phyloP scores from a whole-genome alignment of 2,797 vertebrate genomes.

The Propithecus deckenii region DNA sequence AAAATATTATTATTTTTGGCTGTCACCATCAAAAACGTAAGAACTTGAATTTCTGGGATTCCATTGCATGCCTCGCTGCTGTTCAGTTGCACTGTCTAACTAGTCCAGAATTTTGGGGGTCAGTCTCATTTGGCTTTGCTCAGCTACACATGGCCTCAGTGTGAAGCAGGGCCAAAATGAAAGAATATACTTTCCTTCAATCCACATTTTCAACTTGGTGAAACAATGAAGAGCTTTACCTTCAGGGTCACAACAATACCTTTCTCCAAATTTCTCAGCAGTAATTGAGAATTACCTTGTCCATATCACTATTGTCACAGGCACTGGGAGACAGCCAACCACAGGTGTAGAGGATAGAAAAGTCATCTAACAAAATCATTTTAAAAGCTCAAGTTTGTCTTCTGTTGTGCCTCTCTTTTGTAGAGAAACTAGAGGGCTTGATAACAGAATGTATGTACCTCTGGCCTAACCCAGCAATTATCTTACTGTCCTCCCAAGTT shows the following conservation, averaged over 20 bases:
- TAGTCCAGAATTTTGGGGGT: not conserved
- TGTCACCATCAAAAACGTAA: slow-evolving; percentile 24
- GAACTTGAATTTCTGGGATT: slow-evolving; percentile 26
- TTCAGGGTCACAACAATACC: not conserved
- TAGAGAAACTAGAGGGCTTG: not conserved
- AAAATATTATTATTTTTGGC: not conserved
- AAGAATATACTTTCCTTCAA: not conserved
- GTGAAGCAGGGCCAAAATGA: not conserved
- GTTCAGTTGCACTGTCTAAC: not conserved
- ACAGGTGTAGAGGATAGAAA: not conserved
- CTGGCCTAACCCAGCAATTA: not conserved
- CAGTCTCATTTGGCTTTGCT: slow-evolving; percentile 48
- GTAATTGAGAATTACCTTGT: not conserved
- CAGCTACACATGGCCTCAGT: not conserved
- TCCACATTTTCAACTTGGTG: not conserved
- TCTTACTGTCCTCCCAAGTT: not conserved
- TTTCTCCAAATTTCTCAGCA: slow-evolving; percentile 12
- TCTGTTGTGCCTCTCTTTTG: not conserved
- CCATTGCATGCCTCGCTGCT: slow-evolving; percentile 13
- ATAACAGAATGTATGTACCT: not conserved
- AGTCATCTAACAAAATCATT: not conserved
- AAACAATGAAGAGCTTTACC: not conserved
- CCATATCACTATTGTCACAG: not conserved
- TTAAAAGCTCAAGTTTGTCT: not conserved
- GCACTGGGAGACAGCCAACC: not conserved